Percentiles rank a stretch among this genome's conserved stretches.
Evolutionary conservation across 2,888 invertebrate species (phyloP).

Genomic region (Caradrina kadenii): DNA sequence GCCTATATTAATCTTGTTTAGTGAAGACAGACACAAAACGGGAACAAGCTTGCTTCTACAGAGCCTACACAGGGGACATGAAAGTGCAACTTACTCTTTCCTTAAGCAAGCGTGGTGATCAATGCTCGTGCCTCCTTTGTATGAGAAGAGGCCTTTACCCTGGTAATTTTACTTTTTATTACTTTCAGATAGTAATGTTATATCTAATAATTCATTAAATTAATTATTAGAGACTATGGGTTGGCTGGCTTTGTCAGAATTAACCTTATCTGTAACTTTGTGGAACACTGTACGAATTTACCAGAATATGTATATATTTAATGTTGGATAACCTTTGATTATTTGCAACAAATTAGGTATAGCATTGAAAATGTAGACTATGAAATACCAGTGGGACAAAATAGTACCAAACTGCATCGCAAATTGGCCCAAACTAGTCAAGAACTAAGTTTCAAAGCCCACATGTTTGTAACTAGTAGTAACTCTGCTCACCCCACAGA

Average conservation of each 20-base stretch:
- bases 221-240: too few relatives aligned
- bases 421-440: slow-evolving; percentile 19
- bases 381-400: background rate
- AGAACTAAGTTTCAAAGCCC: background rate
- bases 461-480: slow-evolving; percentile 5
- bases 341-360: background rate
- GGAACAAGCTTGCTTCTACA: too few relatives aligned
- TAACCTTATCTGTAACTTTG: background rate
- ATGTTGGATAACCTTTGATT: background rate
- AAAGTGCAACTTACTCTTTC: too few relatives aligned
- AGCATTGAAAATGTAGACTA: background rate
- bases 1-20: background rate
- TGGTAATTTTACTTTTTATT: background rate
- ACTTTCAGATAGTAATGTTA: background rate
- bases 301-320: background rate
- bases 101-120: too few relatives aligned
- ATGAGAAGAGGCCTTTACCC: too few relatives aligned
- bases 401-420: background rate
- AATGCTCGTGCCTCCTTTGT: too few relatives aligned
- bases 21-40: too few relatives aligned
- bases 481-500: slow-evolving; percentile 68
- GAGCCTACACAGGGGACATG: too few relatives aligned
- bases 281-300: background rate
- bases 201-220: too few relatives aligned
- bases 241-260: too few relatives aligned